Evolutionary conservation across 1,140 invertebrate genomes (phyloP).

Genomic region (Holotrichia oblita): DNA sequence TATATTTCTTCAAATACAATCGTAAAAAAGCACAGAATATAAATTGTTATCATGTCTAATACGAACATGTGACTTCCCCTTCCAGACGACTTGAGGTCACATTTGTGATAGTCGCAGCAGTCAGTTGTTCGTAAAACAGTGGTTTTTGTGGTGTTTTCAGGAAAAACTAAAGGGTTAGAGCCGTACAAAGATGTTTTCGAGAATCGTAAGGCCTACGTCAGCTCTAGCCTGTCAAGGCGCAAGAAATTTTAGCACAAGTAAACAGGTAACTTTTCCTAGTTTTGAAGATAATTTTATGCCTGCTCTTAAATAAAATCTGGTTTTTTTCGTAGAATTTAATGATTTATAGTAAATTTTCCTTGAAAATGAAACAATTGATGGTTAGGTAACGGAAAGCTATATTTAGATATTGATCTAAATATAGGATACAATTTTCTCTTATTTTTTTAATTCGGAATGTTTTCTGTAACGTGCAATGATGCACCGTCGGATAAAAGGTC

Average conservation of each 20-base stretch:
- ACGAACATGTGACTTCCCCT: background rate
- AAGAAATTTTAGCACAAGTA: slow-evolving; percentile 26
- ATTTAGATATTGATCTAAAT: slow-evolving; percentile 39
- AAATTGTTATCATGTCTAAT: background rate
- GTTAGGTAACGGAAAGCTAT: slow-evolving; percentile 26
- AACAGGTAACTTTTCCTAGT: slow-evolving; percentile 32
- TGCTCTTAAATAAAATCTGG: background rate
- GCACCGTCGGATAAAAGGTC: slow-evolving; percentile 28
- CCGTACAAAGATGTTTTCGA: slow-evolving; percentile 39
- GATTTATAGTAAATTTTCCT: background rate
- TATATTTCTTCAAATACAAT: no score
- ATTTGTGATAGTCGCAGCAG: background rate
- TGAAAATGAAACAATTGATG: background rate
- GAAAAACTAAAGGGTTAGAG: background rate
- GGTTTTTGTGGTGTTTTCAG: slow-evolving; percentile 29
- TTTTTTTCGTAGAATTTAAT: background rate
- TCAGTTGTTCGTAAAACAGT: background rate
- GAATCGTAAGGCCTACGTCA: background rate
- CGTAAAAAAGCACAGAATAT: no score
- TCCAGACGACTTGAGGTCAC: background rate
- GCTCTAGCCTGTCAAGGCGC: slow-evolving; percentile 18
- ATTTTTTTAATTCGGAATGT: background rate
- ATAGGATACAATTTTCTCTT: slow-evolving; percentile 2
- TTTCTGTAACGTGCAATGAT: slow-evolving; percentile 2
- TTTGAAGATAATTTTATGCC: background rate